Evolutionary conservation across 2,888 invertebrate genomes (phyloP), one percentile per base, ranked within the genome.

Genomic region (Agriopis marginaria): DNA sequence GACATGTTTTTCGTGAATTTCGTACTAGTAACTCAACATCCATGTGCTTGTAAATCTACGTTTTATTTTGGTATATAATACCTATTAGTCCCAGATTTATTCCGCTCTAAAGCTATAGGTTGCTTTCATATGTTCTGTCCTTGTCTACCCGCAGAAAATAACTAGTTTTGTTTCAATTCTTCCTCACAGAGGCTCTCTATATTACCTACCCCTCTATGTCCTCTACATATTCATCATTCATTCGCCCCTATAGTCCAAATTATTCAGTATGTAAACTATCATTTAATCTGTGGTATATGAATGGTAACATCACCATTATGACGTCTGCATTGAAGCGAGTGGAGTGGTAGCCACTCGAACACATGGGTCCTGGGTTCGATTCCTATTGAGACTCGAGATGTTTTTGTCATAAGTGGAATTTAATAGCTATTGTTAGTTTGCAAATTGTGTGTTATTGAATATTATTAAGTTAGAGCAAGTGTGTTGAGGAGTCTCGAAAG

Each of bases 341-440:
- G 78, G 77, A 87, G 87, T 82, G 83, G 75, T 75, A 75, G 75
- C 84, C 81, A 80, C 93, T 94, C 81, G 87, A 91, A 90, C 93
- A 93, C 93, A 93, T 94, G 93, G 82, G 88, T 81, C 79, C 70
- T 32, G 78, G 86, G 83, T 87, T 88, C 86, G 88, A 89, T 88
- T 89, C 92, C 89, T 87, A 90, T 91, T 83, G 89, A 88, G 83
- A 85, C 81, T 87, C 82, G 84, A 90, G 89, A 89, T 88, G 89
- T 89, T 89, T 87, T 89, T 83, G 79, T 86, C 81, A 74, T 71
- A 76, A 83, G 84, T 76, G 71, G 75, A 79, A 63, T 80, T 80
- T 80, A 77, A 81, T 78, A 75, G 77, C 75, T 70, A 63, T 75
- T 71, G 72, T 73, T 73, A 75, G 71, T 72, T 77, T 78, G 74